Base-by-base conservation (phyloP, 2,888 invertebrate genomes). In the Hipparchia sbordonii region DNA sequence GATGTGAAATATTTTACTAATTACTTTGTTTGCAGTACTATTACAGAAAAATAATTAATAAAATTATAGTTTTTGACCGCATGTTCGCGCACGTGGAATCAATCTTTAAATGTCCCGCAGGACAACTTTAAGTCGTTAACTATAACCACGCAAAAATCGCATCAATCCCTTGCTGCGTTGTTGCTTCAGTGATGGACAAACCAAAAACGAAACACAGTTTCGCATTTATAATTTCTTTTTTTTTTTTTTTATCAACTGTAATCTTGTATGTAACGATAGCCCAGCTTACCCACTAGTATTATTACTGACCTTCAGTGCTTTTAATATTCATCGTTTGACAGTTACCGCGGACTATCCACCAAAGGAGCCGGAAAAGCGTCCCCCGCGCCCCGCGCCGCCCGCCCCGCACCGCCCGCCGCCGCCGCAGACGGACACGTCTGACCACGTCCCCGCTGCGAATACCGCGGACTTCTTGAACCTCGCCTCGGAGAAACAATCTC, bases 401-500 rank as follows among this genome's bases (percentile, higher is more conserved):
- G 80, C 83, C 59, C 76, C 83, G 79, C 78, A 79, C 73, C 74
- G 80, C 79, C 74, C 78, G 75, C 71, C 67, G 81, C 78, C 85
- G 73, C 65, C 76, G 72, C 71, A 71, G 74, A 57, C 73, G 66
- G 71, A 77, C 78, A 72, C 70, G 39, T 39, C 39, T 39, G 39
- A 39, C 6, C 72, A 48, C 8, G 12, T 73, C 6, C 74, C 71
- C 51, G 68, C 67, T n/a, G 69, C 72, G 62, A n/a, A 75, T 39
- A 89, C 92, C 0, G 89, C 84, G 0, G 91, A 94, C 79, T 88
- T 93, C 79, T 85, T 91, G 0, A 91, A 91, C 79, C 76, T 93
- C 0, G 82, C 78, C 79, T 63, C 81, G 1, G 74, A 77, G n/a
- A 74, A 79, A 12, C 67, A 79, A 23, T 74, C 76, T 0, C 73